Percentiles rank a stretch among this genome's conserved stretches.
phyloP scores from a whole-genome alignment of 2,113 vertebrate species.

The Ifrita kowaldi region DNA sequence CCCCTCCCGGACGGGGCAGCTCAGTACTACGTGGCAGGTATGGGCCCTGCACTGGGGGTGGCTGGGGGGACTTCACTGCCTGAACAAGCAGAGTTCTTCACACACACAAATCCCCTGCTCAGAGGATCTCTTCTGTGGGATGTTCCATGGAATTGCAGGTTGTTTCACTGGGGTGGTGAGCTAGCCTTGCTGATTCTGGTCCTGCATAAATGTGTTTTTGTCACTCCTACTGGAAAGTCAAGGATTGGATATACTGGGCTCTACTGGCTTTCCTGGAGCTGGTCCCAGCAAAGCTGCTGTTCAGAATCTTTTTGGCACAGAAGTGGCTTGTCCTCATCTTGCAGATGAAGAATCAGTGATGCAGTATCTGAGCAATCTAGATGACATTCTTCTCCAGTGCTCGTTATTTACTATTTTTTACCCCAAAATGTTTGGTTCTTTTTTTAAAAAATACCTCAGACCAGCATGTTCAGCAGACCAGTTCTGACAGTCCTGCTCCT shows the following conservation, averaged over 20 bases:
- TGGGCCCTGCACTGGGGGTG: not conserved
- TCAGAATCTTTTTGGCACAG: not conserved
- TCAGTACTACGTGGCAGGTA: slow-evolving; percentile 98
- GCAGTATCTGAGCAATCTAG: not conserved
- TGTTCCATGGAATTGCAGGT: not conserved
- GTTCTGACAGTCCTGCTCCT: slow-evolving; percentile 31
- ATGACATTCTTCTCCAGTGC: not conserved
- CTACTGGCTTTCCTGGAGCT: not conserved
- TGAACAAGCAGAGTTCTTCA: not conserved
- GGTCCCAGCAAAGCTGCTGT: not conserved
- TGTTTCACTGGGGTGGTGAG: not conserved
- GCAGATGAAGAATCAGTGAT: not conserved
- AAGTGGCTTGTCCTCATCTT: not conserved
- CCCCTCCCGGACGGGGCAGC: slow-evolving; percentile 92
- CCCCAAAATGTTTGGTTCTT: not conserved
- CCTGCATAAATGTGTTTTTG: not conserved
- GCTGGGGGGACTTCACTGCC: not conserved
- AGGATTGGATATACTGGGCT: not conserved
- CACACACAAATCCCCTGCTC: not conserved
- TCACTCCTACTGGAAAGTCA: not conserved
- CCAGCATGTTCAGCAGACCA: not conserved
- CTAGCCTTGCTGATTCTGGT: not conserved
- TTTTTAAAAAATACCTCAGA: not conserved
- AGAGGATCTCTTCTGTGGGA: not conserved
- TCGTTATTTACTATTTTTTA: not conserved